Conservation (phyloP, 1,140 invertebrate species). For the Dendrolimus punctatus region DNA sequence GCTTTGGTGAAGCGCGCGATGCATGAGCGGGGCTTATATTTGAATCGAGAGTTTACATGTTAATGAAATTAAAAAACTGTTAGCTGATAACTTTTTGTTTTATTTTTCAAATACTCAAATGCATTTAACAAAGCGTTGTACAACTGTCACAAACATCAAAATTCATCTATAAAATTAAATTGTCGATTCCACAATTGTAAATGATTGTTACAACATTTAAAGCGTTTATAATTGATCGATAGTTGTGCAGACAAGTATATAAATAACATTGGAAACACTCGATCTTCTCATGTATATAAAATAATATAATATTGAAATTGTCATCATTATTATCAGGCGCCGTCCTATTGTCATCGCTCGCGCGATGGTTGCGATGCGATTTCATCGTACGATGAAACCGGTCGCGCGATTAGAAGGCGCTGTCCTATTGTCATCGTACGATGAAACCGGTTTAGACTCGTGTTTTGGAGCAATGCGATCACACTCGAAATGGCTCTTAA, state of each 20-base stretch:
- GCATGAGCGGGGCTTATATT: no score
- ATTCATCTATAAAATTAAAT: slow-evolving; percentile 55
- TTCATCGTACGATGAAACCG: no score
- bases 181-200: slow-evolving; percentile 49
- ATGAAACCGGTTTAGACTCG: no score
- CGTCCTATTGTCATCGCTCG: no score
- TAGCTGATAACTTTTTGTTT: slow-evolving; percentile 26
- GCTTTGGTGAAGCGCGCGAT: no score
- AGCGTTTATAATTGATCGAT: slow-evolving; percentile 63
- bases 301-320: background rate
- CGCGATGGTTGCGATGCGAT: no score
- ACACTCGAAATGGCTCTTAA: no score
- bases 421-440: no score
- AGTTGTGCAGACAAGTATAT: slow-evolving; percentile 32
- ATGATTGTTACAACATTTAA: slow-evolving; percentile 62
- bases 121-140: slow-evolving; percentile 62
- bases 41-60: no score
- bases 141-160: slow-evolving; percentile 58
- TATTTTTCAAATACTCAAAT: slow-evolving; percentile 34
- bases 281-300: background rate
- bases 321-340: no score
- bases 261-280: background rate
- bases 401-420: no score
- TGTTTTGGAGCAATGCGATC: no score
- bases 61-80: slow-evolving; percentile 5